Evolutionary conservation across 1,140 invertebrate genomes (phyloP).

Genomic region (Drosophila biarmipes): DNA sequence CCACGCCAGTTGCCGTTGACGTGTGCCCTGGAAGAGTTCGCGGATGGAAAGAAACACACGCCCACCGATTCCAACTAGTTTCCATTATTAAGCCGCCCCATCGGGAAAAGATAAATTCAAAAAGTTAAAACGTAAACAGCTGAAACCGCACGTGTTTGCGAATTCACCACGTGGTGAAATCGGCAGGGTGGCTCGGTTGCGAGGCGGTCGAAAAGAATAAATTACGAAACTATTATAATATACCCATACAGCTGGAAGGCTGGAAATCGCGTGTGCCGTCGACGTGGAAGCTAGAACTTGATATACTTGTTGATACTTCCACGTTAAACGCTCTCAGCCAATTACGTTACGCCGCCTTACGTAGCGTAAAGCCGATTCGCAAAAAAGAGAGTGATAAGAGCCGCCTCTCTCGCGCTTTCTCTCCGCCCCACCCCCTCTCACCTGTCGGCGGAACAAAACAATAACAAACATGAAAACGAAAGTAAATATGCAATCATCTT

Average conservation of each 20-base stretch:
- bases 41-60: constrained; percentile 12
- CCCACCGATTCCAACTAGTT: not conserved
- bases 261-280: constrained; percentile 12
- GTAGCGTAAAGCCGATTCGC: constrained; percentile 32
- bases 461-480: constrained; percentile 74
- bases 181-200: constrained; percentile 27
- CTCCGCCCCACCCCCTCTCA: not conserved
- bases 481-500: constrained; percentile 69
- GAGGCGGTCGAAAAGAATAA: constrained; percentile 35
- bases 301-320: constrained; percentile 60
- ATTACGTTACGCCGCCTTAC: constrained; percentile 24
- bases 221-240: constrained; percentile 52
- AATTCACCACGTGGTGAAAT: constrained; percentile 34
- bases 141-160: constrained; percentile 38
- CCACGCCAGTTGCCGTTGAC: constrained; percentile 60
- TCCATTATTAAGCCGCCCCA: constrained; percentile 23
- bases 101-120: constrained; percentile 1
- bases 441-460: constrained; percentile 22
- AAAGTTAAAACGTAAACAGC: constrained; percentile 16
- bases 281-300: constrained; percentile 50
- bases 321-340: constrained; percentile 5
- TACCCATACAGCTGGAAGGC: constrained; percentile 17
- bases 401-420: constrained; percentile 1
- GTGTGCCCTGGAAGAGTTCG: constrained; percentile 60
- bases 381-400: constrained; percentile 37